Evolutionary conservation across 2,888 invertebrate genomes (phyloP), one percentile per base, ranked within the genome.

Genomic region (Drosophila anceps): DNA sequence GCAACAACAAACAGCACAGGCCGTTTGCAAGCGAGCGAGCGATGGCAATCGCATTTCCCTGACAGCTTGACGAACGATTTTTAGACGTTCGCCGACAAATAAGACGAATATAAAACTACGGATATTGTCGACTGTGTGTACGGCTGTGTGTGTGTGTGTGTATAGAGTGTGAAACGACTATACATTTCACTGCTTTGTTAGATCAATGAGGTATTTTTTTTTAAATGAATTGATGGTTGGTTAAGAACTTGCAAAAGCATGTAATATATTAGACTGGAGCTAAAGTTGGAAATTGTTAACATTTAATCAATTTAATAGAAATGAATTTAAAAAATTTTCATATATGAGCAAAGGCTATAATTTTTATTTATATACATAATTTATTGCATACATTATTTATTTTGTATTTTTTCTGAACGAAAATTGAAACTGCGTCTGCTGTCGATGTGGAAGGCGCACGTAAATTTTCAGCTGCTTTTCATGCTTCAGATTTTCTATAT

Each of bases 21-120:
- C 37, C 29, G 29, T 24, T 15, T 15, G 44, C 24, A 44, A n/a
- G n/a, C n/a, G 29, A 48, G 46, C 73, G 74, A 29, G 48, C 73
- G 74, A 73, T 69, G 69, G 35, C 78, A 76, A 77, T 76, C 78
- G 69, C 59, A 77, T 69, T 77, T 54, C 41, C 35, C 57, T 84
- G 84, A 82, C 87, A 86, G 78, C 73, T 84, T 84, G 82, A 83
- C 76, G 81, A 76, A 84, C 80, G 81, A 79, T 72, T 79, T 76
- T 66, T 20, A 64, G 62, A 78, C 68, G 54, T 62, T 70, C 33
- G 51, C 66, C 60, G 64, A 64, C 77, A 76, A 76, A 73, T 64
- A 59, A 58, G 44, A 69, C 41, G 64, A 65, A 39, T 10, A 60
- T 48, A 64, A 70, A 78, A 55, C 71, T 54, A 10, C 58, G 67